Evolutionary conservation across 2,113 vertebrate species (phyloP).

Genomic region (Notiomystis cincta): DNA sequence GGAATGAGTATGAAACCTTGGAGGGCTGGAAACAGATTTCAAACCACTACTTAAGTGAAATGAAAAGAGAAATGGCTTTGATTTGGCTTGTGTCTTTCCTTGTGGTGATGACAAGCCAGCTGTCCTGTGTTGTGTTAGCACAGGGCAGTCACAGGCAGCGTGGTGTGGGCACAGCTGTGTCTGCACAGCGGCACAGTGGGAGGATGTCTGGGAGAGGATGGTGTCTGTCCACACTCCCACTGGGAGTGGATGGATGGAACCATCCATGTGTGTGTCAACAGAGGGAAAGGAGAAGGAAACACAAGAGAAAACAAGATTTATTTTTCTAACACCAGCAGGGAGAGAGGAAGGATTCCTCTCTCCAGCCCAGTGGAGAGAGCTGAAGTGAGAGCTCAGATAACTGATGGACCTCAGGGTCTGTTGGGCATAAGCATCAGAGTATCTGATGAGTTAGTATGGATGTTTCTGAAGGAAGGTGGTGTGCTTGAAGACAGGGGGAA

Average conservation of each 20-base stretch:
- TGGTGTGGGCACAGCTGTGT: neutral
- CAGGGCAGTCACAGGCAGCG: neutral
- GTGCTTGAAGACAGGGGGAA: neutral
- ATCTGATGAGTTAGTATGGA: neutral
- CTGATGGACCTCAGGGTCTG: neutral
- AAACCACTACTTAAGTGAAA: neutral
- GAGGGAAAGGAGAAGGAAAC: neutral
- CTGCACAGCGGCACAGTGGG: accelerated
- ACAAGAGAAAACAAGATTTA: neutral
- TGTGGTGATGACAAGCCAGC: neutral
- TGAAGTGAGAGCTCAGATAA: neutral
- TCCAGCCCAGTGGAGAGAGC: neutral
- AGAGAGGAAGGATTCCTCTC: neutral
- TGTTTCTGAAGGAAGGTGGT: neutral
- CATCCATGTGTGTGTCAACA: accelerated
- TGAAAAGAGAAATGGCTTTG: neutral
- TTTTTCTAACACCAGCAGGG: neutral
- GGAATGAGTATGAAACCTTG: neutral
- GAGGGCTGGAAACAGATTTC: neutral
- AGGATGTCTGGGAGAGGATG: neutral
- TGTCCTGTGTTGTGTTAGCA: neutral
- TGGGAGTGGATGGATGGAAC: neutral
- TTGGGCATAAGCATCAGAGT: neutral
- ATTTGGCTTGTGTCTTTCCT: neutral
- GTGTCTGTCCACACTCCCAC: neutral